Base-by-base conservation (phyloP, 2,113 vertebrate genomes). In the Psilopsiagon aurifrons region DNA sequence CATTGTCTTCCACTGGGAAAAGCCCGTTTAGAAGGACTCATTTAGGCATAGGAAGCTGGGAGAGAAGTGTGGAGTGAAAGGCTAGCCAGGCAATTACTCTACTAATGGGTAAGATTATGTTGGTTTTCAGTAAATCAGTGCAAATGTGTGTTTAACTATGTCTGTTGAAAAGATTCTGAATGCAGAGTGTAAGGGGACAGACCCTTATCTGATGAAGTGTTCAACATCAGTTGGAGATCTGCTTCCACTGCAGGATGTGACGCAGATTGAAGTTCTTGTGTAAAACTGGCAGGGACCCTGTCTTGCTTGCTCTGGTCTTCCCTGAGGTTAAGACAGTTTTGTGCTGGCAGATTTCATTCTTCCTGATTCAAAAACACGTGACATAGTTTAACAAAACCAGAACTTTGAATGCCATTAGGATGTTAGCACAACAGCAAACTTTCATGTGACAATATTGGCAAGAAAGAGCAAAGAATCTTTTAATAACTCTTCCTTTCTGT, bases 1-100 rank as follows among this genome's bases (percentile, higher is more conserved):
- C 13, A 13, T 39, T 23, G 3, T 11, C 57, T 88, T 90, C 67
- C 90, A 47, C 57, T 91, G 93, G 91, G 94, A 78, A n/a, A 81
- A 92, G 10, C 28, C 28, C 59, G 27, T 43, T 70, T 67, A 88
- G 73, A 90, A 55, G 64, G 64, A 24, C 41, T 70, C 60, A 7
- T 13, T 54, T 33, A 76, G 60, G 60, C 55, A 15, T 57, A 83
- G 85, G 31, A 74, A 80, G 43, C 74, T 88, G 70, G 29, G 76
- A 63, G 55, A 84, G 86, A 88, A 71, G 64, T 44, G 41, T 93
- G 96, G 79, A 88, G 85, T 51, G 68, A 17, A 74, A 81, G 46
- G 54, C 31, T 62, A 73, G 44, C 41, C 84, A 73, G 68, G 64
- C 41, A 88, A 77, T 94, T 71, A 27, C 33, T 70, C 29, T 55